Evolutionary conservation across 2,113 vertebrate species (phyloP).

Genomic region (Thomomys bottae): DNA sequence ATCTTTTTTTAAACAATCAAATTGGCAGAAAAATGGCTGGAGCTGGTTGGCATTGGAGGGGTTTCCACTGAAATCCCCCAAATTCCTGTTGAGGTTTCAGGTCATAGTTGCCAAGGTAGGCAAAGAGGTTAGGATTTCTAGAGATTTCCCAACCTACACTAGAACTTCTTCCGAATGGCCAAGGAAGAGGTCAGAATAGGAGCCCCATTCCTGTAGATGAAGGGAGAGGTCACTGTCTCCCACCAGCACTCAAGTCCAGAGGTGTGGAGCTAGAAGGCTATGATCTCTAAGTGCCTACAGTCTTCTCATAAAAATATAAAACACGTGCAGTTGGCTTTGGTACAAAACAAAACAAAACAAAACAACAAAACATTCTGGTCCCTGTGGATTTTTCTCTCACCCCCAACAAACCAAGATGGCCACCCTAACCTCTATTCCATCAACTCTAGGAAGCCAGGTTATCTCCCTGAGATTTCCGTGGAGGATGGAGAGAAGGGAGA

Average conservation of each 20-base stretch:
- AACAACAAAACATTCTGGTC: slow-evolving; percentile 70
- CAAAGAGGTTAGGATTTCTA: not conserved
- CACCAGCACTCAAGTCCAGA: slow-evolving; percentile 32
- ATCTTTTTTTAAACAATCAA: slow-evolving; percentile 66
- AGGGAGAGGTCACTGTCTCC: not conserved
- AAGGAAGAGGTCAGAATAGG: slow-evolving; percentile 44
- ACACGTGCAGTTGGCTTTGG: slow-evolving; percentile 81
- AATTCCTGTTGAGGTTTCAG: slow-evolving; percentile 62
- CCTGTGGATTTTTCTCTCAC: slow-evolving; percentile 43
- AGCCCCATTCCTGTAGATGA: not conserved
- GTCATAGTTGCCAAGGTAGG: slow-evolving; percentile 42
- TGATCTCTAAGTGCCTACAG: slow-evolving; percentile 68
- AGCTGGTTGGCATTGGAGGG: slow-evolving; percentile 27
- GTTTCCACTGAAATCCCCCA: slow-evolving; percentile 33
- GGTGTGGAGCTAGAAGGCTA: slow-evolving; percentile 50
- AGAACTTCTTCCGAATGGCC: slow-evolving; percentile 38
- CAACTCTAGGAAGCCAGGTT: slow-evolving; percentile 7
- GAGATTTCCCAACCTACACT: slow-evolving; percentile 41
- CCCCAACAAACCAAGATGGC: slow-evolving; percentile 18
- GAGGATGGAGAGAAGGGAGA: slow-evolving; percentile 29
- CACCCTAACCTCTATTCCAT: slow-evolving; percentile 9
- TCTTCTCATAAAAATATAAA: slow-evolving; percentile 81
- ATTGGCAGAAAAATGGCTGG: slow-evolving; percentile 71
- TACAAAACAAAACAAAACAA: slow-evolving; percentile 73
- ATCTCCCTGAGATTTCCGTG: not conserved